These are phyloP conservation scores for Drosophila mayaguana DNA, from an alignment of 2,888 invertebrate genomes.

Conservation along the genomic window DNA sequence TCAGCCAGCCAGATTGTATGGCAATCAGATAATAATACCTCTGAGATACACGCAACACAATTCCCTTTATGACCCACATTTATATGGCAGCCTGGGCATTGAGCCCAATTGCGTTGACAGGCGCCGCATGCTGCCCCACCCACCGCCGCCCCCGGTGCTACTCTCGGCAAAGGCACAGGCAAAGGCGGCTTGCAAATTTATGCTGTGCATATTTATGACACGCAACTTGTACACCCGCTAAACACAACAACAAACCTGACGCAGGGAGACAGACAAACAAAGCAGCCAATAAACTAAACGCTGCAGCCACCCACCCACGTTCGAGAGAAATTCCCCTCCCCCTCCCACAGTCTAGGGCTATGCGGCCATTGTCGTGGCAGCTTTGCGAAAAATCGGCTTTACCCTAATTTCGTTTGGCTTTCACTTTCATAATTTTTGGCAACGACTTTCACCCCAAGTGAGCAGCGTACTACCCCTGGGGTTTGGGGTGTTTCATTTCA, in stretches of 20 bases:
- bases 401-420: constrained; percentile 82
- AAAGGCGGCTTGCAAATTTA: constrained; percentile 76
- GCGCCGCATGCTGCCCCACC: constrained; percentile 63
- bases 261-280: constrained; percentile 63
- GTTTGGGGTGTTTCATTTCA: constrained; percentile 68
- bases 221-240: constrained; percentile 79
- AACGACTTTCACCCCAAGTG: constrained; percentile 73
- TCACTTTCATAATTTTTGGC: constrained; percentile 78
- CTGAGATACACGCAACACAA: constrained; percentile 73
- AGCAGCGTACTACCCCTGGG: constrained; percentile 62
- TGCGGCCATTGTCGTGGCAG: constrained; percentile 51
- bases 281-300: constrained; percentile 51
- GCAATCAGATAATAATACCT: constrained; percentile 81
- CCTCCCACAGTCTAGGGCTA: neutral
- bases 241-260: constrained; percentile 59
- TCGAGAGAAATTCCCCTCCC: neutral
- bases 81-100: constrained; percentile 10
- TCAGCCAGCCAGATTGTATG: constrained; percentile 63
- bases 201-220: constrained; percentile 82
- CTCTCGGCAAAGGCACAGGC: constrained; percentile 1
- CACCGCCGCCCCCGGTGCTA: neutral
- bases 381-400: constrained; percentile 78
- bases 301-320: constrained; percentile 7
- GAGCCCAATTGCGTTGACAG: constrained; percentile 71
- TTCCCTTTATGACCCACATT: constrained; percentile 82